A percentile compares a stretch with the other conserved stretches of the same genome.
Evolutionary conservation across 2,113 vertebrate species (phyloP).

Genomic region (Tor tambroides): DNA sequence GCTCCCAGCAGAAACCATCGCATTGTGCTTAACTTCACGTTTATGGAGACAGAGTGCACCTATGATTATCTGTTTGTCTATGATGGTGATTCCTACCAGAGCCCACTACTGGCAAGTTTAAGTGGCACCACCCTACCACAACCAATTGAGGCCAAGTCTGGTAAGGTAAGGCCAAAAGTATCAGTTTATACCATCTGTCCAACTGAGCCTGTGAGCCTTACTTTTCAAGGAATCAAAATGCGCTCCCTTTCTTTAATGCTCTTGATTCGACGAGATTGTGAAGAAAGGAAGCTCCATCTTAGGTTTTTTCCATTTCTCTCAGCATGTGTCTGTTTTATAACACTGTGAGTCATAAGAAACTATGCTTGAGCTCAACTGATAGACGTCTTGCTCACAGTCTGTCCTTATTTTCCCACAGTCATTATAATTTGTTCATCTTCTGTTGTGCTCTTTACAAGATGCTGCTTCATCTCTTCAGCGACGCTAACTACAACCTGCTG

Average conservation of each 20-base stretch:
- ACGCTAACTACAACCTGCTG: constrained; percentile 91
- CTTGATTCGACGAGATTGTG: not conserved
- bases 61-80: constrained; percentile 94
- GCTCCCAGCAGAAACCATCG: constrained; percentile 84
- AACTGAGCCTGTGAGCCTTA: not conserved
- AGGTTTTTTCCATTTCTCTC: not conserved
- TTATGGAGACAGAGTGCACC: constrained; percentile 91
- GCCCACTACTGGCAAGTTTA: constrained; percentile 86
- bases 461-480: constrained; percentile 92
- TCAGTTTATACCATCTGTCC: not conserved
- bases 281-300: not conserved
- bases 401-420: not conserved
- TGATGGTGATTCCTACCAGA: constrained; percentile 87
- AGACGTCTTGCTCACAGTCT: not conserved
- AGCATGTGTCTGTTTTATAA: not conserved
- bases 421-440: not conserved
- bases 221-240: not conserved
- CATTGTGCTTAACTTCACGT: constrained; percentile 88
- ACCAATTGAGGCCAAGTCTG: constrained; percentile 86
- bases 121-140: constrained; percentile 88
- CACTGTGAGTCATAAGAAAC: not conserved
- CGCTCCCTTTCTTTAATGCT: not conserved
- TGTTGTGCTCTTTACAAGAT: constrained; percentile 72
- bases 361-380: not conserved
- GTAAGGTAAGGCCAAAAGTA: constrained; percentile 78